Evolutionary conservation across 2,888 invertebrate species (phyloP).

Genomic region (Deilephila porcellus): DNA sequence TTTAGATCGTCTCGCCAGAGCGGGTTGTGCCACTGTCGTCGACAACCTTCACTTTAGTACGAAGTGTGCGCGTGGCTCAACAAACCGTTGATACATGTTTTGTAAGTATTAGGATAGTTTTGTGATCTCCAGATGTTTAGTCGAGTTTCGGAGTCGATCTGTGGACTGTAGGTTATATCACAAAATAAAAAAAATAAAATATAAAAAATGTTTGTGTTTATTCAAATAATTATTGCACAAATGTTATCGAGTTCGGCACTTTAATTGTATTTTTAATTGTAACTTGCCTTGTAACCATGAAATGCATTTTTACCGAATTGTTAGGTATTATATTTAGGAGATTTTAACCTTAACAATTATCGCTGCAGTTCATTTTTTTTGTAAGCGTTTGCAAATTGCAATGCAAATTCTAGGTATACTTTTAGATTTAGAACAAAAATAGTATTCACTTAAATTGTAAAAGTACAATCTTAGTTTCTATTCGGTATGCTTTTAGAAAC

Average conservation of each 20-base stretch:
- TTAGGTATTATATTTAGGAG: constrained; percentile 33
- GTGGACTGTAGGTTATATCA: constrained; percentile 54
- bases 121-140: constrained; percentile 78
- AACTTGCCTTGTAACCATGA: constrained; percentile 53
- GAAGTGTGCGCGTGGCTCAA: constrained; percentile 47
- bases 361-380: constrained; percentile 44
- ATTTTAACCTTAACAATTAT: constrained; percentile 37
- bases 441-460: constrained; percentile 69
- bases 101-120: constrained; percentile 76
- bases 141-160: constrained; percentile 69
- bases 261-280: constrained; percentile 44
- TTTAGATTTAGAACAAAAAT: constrained; percentile 63
- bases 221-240: constrained; percentile 45
- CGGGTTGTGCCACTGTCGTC: neutral
- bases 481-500: constrained; percentile 56
- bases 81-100: constrained; percentile 41
- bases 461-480: constrained; percentile 48
- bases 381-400: constrained; percentile 49
- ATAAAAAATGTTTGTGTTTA: constrained; percentile 29
- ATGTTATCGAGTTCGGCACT: constrained; percentile 52
- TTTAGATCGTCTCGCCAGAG: neutral
- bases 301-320: constrained; percentile 46
- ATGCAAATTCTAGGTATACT: constrained; percentile 56
- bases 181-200: constrained; percentile 37
- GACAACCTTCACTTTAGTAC: constrained; percentile 9